phyloP scores from a whole-genome alignment of 2,888 invertebrate genomes.

The Eucriotettix oculatus region DNA sequence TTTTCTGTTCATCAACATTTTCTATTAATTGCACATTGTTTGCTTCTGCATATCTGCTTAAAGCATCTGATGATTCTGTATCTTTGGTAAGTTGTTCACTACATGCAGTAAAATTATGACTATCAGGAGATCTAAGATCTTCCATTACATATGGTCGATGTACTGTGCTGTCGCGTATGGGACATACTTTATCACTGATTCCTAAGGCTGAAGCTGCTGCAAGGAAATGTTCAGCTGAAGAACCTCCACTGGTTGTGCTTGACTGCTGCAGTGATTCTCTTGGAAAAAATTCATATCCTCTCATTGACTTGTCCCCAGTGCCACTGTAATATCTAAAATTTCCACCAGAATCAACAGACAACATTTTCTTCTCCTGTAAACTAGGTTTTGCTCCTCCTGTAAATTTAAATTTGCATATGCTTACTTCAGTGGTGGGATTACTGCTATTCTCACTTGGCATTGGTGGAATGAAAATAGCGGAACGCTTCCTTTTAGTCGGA shows the following conservation, averaged over 20 bases:
- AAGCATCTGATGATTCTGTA: not conserved
- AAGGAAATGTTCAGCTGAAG: constrained; percentile 11
- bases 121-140: not conserved
- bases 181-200: constrained; percentile 5
- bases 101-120: not conserved
- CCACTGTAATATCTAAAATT: constrained; percentile 78
- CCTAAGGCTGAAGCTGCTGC: constrained; percentile 8
- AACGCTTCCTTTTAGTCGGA: constrained; percentile 54
- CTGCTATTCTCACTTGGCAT: constrained; percentile 56
- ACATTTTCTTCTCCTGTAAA: constrained; percentile 79
- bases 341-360: constrained; percentile 77
- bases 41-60: not conserved
- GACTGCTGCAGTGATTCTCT: constrained; percentile 46
- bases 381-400: constrained; percentile 81
- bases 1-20: not conserved
- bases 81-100: not conserved
- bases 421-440: constrained; percentile 68
- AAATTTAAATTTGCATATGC: constrained; percentile 86
- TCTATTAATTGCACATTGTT: not conserved
- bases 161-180: not conserved
- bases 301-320: constrained; percentile 62
- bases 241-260: constrained; percentile 1
- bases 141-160: not conserved
- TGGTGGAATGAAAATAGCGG: constrained; percentile 71
- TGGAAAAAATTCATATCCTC: constrained; percentile 61